Evolutionary conservation across 2,888 invertebrate species (phyloP), one percentile per base, ranked within the genome.

Genomic region (Dugesia japonica): DNA sequence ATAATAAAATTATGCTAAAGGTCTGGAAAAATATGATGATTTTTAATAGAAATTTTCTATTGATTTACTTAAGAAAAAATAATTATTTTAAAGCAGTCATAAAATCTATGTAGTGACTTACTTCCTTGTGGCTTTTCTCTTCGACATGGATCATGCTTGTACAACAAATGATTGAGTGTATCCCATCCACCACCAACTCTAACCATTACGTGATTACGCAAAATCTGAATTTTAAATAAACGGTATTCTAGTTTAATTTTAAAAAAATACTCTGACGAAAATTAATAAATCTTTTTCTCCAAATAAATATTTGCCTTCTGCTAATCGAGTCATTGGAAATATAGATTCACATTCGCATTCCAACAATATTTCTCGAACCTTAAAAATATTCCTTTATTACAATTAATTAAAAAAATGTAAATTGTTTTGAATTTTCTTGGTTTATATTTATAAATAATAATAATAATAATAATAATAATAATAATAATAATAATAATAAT

Each of bases 131-230:
- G 74, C 38, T 74, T 74, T 7, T 74, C 74, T 26, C 26, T 28
- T 26, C 94, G 88, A 86, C 94, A 95, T 0, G 94, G 94, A 85
- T 95, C 95, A 86, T 94, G 94, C 84, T 94, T 93, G 86, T 94
- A 92, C 84, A 95, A 86, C 85, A 94, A 94, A 86, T 94, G 93
- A 79, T 93, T 91, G 76, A 95, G 87, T 0, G 94, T 94, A 86
- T 94, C 94, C 95, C 94, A 95, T 71, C 94, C 94, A 17, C 94
- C 95, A 0, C 95, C 92, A 1, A 92, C 91, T 80, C 95, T 89
- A 38, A 95, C 94, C 95, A 95, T 95, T 80, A 95, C 94, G 87
- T 95, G 94, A 81, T 92, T 94, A 76, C 94, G 89, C 74, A 95
- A 88, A 81, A 95, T 93, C 92, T 92, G 33, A 74, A 75, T 42